Base-by-base conservation (phyloP, 1,140 invertebrate species). In the Cataglyphis hispanica region DNA sequence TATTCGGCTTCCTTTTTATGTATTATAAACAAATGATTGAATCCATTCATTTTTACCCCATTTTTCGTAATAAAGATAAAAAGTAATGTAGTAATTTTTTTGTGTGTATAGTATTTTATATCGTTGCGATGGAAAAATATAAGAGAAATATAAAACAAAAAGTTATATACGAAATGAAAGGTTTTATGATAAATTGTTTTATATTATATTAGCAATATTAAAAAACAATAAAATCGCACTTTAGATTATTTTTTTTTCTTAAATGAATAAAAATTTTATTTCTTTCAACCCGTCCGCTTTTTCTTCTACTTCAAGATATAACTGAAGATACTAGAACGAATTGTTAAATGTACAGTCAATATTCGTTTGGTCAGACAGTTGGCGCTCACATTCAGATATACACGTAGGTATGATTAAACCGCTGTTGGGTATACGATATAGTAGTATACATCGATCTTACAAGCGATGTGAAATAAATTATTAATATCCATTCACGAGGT, bases 111-210 rank as follows among this genome's bases (percentile, higher is more conserved):
- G 34, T 67, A 34, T 63, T 25, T 7, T 74, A 40, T 76, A 76
- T 19, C 11, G 34, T 22, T 43, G 22, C 10, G 31, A 7, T 16
- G 50, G 6, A 40, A 74, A 10, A 56, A 64, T 78, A 7, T 66
- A 34, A 34, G 16, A 31, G n/a, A 72, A 58, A 58, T 81, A 53
- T n/a, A 31, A 58, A 10, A 66, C 58, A 25, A 40, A 56, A 50
- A 10, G 10, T 43, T 50, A 50, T 75, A 19, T 69, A 40, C 1
- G 43, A 46, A 46, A 46, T 50, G 4, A 6, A 50, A 19, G 13
- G 16, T 50, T 69, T n/a, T 66, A 53, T 3, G 25, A 85, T 27
- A 7, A 69, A 75, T 69, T 56, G 67, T 89, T 89, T 89, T 88
- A 56, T 88, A 88, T 84, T 1, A 67, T 77, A 31, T 19, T 1